A percentile compares a stretch with the other conserved stretches of the same genome.
Evolutionary conservation across 2,888 invertebrate species (phyloP).

Genomic region (Belgica antarctica): DNA sequence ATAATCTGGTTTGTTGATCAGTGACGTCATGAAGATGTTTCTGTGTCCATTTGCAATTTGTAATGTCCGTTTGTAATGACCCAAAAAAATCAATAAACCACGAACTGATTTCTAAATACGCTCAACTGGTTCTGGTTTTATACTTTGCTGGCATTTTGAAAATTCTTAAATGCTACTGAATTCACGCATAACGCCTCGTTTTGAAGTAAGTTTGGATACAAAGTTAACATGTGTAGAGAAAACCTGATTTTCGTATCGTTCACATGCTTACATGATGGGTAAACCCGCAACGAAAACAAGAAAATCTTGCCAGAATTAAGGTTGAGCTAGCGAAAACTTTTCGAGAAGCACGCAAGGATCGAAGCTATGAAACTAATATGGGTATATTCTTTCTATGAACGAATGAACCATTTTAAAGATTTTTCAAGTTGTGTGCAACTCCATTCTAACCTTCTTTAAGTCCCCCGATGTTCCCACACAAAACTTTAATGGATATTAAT

Average conservation of each 20-base stretch:
- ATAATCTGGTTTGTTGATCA: background rate
- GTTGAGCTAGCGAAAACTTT: too few relatives aligned
- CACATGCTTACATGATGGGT: background rate
- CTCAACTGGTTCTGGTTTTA: too few relatives aligned
- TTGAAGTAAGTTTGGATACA: too few relatives aligned
- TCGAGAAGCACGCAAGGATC: background rate
- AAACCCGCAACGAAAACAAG: background rate
- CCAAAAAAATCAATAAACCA: too few relatives aligned
- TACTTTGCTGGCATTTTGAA: too few relatives aligned
- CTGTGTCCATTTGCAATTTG: background rate
- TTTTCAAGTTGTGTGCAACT: too few relatives aligned
- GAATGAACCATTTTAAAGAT: too few relatives aligned
- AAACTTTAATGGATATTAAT: constrained; percentile 25
- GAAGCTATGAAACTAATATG: background rate
- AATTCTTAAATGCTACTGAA: too few relatives aligned
- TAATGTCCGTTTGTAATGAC: too few relatives aligned
- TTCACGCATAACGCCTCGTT: too few relatives aligned
- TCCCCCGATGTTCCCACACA: background rate
- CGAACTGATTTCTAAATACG: too few relatives aligned
- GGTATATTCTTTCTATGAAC: background rate
- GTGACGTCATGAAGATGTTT: background rate
- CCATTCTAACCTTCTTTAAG: background rate
- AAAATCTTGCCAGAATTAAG: too few relatives aligned
- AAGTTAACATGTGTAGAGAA: background rate
- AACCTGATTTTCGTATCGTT: background rate